phyloP scores from a whole-genome alignment of 37 sponge, comb jelly and placozoan genomes.

The Beroe forskalii region DNA sequence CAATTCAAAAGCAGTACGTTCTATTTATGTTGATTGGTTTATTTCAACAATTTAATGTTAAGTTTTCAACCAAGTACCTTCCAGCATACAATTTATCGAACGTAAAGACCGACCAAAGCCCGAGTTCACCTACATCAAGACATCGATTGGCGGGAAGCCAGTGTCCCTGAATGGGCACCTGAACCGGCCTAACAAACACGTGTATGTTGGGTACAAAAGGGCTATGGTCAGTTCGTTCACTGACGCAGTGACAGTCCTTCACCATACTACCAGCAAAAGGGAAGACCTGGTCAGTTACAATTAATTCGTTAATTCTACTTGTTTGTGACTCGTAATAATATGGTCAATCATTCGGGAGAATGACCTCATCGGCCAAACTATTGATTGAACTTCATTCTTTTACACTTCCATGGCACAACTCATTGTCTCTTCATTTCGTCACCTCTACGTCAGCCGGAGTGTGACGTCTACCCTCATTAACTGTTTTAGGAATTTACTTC shows the following conservation, averaged over 20 bases:
- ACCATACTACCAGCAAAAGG: conserved; percentile 54
- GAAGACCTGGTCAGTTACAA: conserved; percentile 24
- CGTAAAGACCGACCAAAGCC: conserved; percentile 11
- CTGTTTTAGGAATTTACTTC: too few species aligned
- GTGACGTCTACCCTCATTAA: too few species aligned
- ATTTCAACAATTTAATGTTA: too few species aligned
- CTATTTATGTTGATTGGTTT: too few species aligned
- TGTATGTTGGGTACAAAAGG: conserved; percentile 12
- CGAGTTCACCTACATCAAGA: conserved; percentile 21
- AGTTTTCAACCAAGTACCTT: too few species aligned
- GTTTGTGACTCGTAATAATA: too few species aligned
- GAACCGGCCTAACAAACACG: conserved; percentile 38
- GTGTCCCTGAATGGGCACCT: conserved; percentile 66
- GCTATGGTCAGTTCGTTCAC: conserved; percentile 19
- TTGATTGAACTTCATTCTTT: too few species aligned
- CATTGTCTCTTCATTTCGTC: not conserved
- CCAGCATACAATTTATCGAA: conserved; percentile 19
- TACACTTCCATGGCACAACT: too few species aligned
- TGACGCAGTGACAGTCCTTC: not conserved
- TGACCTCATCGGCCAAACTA: too few species aligned
- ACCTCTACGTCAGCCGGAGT: not conserved
- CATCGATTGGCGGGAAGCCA: conserved; percentile 40
- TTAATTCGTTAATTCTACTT: too few species aligned
- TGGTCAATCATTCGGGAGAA: too few species aligned
- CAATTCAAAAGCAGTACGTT: too few species aligned